Conservation (phyloP, 1,140 invertebrate genomes). For the Goniozus legneri region DNA sequence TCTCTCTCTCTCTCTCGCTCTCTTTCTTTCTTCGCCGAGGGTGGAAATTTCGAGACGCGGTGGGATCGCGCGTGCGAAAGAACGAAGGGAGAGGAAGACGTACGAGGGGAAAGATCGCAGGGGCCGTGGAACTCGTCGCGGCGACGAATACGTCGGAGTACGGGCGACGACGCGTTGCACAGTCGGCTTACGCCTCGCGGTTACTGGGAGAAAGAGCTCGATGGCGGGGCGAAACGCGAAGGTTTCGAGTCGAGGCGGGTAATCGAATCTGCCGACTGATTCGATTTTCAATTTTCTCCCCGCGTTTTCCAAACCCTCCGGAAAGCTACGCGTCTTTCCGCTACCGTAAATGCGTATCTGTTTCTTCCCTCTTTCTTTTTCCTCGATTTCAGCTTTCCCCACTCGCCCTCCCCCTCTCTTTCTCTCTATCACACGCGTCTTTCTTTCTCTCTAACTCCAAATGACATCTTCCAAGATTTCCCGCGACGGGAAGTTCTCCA, state of each 20-base stretch:
- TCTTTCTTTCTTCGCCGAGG: too few species aligned
- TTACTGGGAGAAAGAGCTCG: too few species aligned
- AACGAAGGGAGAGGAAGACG: not conserved
- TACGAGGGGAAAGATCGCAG: not conserved
- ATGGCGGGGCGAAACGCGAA: too few species aligned
- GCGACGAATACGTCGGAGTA: not conserved
- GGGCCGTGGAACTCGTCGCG: not conserved
- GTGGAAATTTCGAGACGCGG: too few species aligned
- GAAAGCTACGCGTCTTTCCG: constrained; percentile 30
- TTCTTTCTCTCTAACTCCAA: too few species aligned
- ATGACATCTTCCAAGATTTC: too few species aligned
- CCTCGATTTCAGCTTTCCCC: too few species aligned
- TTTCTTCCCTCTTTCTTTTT: not conserved
- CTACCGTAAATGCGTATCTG: constrained; percentile 8
- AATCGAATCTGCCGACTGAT: constrained; percentile 44
- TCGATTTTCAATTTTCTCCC: constrained; percentile 46
- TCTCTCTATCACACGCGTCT: too few species aligned
- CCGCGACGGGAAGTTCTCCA: too few species aligned
- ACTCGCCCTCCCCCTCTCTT: too few species aligned
- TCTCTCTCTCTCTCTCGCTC: too few species aligned
- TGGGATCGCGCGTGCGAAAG: not conserved
- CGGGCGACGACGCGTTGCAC: not conserved
- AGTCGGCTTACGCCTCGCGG: constrained; percentile 25
- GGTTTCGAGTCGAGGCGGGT: constrained; percentile 32
- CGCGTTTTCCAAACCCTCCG: constrained; percentile 24